Base-by-base conservation (phyloP, 2,797 vertebrate genomes). In the Erithacus rubecula region DNA sequence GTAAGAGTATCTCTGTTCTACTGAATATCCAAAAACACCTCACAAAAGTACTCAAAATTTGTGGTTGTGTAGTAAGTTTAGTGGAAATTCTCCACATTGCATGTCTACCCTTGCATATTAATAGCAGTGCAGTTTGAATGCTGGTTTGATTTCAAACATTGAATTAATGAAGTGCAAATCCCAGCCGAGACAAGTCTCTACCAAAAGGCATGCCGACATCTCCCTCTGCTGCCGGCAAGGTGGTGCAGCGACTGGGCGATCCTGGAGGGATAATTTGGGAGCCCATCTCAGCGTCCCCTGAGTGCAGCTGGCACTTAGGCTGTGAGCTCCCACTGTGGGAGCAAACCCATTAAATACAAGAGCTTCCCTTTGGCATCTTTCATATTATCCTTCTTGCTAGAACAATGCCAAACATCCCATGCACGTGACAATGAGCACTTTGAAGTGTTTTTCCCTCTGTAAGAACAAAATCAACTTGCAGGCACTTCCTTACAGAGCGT, bases 151-250 rank as follows among this genome's bases (percentile, higher is more conserved):
- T 97, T 97, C 96, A 94, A 96, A 65, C 75, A 63, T 10, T 90
- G 96, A 96, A 95, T 91, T 97, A 96, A 97, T 94, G 85, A 90
- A 96, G 80, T 1, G 53, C 36, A 85, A 78, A 93, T 52, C 68
- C 27, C 83, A 75, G 78, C 18, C 29, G 44, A 72, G 74, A 21
- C 47, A 7, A 18, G 56, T 30, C 41, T 77, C 41, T 12, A 7
- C 41, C 36, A 71, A 98, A 97, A 94, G 72, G 95, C 96, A 96
- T 97, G 95, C 91, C 94, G 93, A 98, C 90, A 95, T 85, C 97
- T 93, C 98, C 97, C 98, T 98, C 98, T 98, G 83, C 97, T 97
- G 98, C 86, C 60, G 13, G 4, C 12, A 15, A 1, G 34, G 81
- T 53, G 41, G n/a, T 26, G 65, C 83, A 86, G 52, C 26, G 5